These are phyloP conservation scores for Beris chalybata DNA, from an alignment of 2,888 invertebrate genomes.

Conservation along the genomic window DNA sequence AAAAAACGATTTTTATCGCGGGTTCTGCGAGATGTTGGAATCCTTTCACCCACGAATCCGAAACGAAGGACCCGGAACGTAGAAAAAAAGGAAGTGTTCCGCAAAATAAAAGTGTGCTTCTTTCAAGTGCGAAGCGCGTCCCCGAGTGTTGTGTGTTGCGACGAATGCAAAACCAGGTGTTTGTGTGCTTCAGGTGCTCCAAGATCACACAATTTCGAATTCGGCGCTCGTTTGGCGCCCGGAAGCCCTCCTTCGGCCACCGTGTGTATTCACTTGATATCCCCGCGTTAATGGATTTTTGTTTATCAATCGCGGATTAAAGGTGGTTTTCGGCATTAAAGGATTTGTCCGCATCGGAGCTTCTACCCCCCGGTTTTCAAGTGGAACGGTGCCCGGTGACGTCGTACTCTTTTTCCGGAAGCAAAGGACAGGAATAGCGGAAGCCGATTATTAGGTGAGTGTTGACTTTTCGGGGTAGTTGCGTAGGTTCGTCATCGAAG, in stretches of 20 bases:
- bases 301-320: constrained; percentile 44
- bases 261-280: constrained; percentile 23
- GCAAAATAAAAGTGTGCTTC: too few relatives aligned
- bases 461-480: too few relatives aligned
- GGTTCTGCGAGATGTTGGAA: too few relatives aligned
- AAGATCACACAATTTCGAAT: background rate
- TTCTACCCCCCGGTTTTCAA: background rate
- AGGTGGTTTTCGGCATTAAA: constrained; percentile 43
- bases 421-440: constrained; percentile 19
- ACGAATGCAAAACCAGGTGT: too few relatives aligned
- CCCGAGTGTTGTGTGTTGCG: too few relatives aligned
- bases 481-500: too few relatives aligned
- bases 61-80: too few relatives aligned
- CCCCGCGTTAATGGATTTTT: constrained; percentile 43
- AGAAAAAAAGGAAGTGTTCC: too few relatives aligned
- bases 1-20: too few relatives aligned
- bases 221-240: constrained; percentile 12
- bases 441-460: constrained; percentile 6
- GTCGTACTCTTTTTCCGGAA: background rate
- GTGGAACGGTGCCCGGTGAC: background rate
- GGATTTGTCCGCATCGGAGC: constrained; percentile 38
- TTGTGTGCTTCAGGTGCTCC: too few relatives aligned
- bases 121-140: too few relatives aligned
- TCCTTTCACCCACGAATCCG: too few relatives aligned
- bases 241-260: constrained; percentile 13